These are phyloP conservation scores for Triops longicaudatus DNA, from an alignment of 1,140 invertebrate genomes.

Conservation along the genomic window DNA sequence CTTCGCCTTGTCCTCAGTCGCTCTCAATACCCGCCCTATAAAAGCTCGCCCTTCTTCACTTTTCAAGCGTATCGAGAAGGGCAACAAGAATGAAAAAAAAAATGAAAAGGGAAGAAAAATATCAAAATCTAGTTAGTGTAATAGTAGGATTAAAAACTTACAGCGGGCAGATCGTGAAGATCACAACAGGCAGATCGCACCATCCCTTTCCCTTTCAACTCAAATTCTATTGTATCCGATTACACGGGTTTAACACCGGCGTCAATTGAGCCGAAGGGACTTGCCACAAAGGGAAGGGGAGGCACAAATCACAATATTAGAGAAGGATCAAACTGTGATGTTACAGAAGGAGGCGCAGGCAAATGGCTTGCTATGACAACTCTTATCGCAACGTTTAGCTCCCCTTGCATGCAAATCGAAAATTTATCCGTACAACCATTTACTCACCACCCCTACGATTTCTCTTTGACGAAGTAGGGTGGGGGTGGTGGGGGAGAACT, in stretches of 20 bases:
- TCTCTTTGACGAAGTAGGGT: neutral
- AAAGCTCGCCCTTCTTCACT: neutral
- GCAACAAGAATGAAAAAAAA: neutral
- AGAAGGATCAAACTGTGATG: neutral
- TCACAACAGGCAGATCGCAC: neutral
- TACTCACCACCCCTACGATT: neutral
- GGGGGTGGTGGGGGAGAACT: too few relatives aligned
- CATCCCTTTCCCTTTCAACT: neutral
- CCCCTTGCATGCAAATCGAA: conserved; percentile 4
- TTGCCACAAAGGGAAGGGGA: neutral
- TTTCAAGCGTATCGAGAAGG: neutral
- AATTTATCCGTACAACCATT: neutral
- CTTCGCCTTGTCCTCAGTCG: neutral
- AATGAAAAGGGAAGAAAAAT: neutral
- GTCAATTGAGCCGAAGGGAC: conserved; percentile 14
- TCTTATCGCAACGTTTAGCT: conserved; percentile 4
- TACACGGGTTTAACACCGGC: neutral
- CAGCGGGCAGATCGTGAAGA: neutral
- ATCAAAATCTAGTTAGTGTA: neutral
- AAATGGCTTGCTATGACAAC: conserved; percentile 15
- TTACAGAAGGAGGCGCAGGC: neutral
- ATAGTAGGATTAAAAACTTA: neutral
- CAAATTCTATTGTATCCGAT: neutral
- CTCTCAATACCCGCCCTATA: neutral
- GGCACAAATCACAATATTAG: neutral